Evolutionary conservation across 2,888 invertebrate species (phyloP), one percentile per base, ranked within the genome.

Genomic region (Pachycephus smyrnensis): DNA sequence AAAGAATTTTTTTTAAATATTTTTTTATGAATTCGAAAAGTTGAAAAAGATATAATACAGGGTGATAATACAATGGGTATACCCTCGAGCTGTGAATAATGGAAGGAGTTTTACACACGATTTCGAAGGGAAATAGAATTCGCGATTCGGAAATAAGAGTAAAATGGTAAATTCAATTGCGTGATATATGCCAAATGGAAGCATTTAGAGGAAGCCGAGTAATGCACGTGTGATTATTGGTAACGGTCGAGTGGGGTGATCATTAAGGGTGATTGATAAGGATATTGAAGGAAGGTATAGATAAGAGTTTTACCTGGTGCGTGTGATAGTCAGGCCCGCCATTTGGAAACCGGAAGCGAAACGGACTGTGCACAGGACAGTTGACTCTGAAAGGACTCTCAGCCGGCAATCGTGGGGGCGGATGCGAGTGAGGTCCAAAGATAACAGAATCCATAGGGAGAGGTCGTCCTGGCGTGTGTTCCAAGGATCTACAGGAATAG

Each of bases 321-420:
- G 90, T 91, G 83, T 92, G 92, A 83, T 91, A 93, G 79, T 93
- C 93, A 69, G 92, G 91, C 37, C 92, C 92, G 71, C 93, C 93
- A 88, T 93, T 94, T 80, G 93, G 92, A 88, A 92, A 93, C 81
- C 93, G 92, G 89, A 94, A 95, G 83, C 96, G 92, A 91, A 95
- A 95, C 36, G 96, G 95, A 88, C 95, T 95, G 92, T 96, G 96
- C 88, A 96, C 95, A 74, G 96, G 96, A 88, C 96, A 96, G 88
- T 94, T 93, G 89, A 92, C 90, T 87, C 92, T 92, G 89, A 91
- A 93, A 80, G 90, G 92, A 84, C 89, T 92, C 92, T 93, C 92
- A 90, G 92, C 88, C 88, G 92, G 86, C 90, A 89, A 86, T 87
- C 92, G 91, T 91, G 92, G 87, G 90, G 93, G 90, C 91, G 92